Conservation (phyloP, 2,113 vertebrate species). For the Leucopsar rothschildi region DNA sequence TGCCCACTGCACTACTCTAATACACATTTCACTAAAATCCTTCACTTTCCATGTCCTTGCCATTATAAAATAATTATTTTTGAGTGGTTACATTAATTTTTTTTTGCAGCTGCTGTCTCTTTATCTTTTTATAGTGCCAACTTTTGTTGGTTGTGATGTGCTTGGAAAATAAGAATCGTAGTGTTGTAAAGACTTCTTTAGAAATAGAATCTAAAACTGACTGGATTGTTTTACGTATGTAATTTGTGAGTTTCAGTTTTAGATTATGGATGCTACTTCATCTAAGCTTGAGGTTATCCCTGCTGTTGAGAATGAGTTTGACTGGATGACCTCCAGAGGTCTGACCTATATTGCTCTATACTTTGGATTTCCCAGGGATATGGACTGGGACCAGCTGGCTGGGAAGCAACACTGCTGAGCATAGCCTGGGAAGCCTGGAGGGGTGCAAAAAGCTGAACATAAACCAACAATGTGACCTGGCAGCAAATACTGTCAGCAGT, state of each 20-base stretch:
- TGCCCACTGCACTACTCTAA: not conserved
- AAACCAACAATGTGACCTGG: not conserved
- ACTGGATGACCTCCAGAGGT: not conserved
- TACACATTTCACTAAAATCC: not conserved
- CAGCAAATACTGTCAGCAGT: not conserved
- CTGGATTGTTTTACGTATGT: not conserved
- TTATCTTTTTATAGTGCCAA: not conserved
- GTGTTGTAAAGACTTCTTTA: not conserved
- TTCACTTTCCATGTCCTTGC: not conserved
- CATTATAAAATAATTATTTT: not conserved
- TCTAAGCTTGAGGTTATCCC: not conserved
- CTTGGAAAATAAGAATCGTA: not conserved
- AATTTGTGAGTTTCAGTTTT: not conserved
- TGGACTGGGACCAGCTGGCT: not conserved
- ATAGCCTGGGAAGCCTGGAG: fast-evolving
- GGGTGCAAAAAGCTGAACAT: not conserved
- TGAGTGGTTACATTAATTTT: not conserved
- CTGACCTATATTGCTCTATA: not conserved
- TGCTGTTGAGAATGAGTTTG: not conserved
- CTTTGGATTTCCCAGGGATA: not conserved
- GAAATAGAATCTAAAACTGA: not conserved
- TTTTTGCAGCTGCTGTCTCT: not conserved
- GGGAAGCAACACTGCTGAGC: not conserved
- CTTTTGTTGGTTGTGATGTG: not conserved
- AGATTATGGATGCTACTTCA: not conserved